Evolutionary conservation across 2,797 vertebrate genomes (phyloP).

Genomic region (Sparidentex hasta): DNA sequence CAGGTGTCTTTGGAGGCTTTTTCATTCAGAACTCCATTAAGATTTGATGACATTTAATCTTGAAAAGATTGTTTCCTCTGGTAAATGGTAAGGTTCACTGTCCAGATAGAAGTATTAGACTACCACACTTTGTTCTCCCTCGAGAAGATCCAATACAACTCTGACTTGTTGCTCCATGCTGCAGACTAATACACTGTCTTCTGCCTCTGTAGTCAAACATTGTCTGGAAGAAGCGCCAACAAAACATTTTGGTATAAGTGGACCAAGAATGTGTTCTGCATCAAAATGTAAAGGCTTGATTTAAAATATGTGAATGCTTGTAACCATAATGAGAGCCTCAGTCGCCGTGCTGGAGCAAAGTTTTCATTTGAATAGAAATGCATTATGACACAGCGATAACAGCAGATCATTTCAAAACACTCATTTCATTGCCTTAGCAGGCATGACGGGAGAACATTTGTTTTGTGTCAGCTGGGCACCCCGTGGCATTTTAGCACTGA

Average conservation of each 20-base stretch:
- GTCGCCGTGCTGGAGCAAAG: background rate
- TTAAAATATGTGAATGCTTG: conserved; percentile 18
- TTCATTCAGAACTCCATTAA: conserved; percentile 3
- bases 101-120: background rate
- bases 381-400: conserved; percentile 32
- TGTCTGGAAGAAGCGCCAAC: background rate
- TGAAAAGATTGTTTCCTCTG: background rate
- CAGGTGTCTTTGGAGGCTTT: conserved; percentile 2
- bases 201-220: conserved; percentile 1
- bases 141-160: background rate
- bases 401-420: conserved; percentile 49
- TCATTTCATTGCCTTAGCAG: conserved; percentile 58
- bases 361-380: conserved; percentile 46
- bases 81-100: background rate
- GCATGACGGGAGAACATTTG: conserved; percentile 43
- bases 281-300: conserved; percentile 19
- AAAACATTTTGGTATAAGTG: conserved; percentile 2
- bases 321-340: background rate
- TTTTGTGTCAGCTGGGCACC: conserved; percentile 59
- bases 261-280: background rate
- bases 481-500: conserved; percentile 51
- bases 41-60: conserved; percentile 24
- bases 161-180: background rate
- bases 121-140: conserved; percentile 3
- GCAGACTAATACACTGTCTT: conserved; percentile 9